Percentiles rank a stretch among this genome's conserved stretches.
Evolutionary conservation across 2,888 invertebrate genomes (phyloP).

Genomic region (Saturnia pavonia): DNA sequence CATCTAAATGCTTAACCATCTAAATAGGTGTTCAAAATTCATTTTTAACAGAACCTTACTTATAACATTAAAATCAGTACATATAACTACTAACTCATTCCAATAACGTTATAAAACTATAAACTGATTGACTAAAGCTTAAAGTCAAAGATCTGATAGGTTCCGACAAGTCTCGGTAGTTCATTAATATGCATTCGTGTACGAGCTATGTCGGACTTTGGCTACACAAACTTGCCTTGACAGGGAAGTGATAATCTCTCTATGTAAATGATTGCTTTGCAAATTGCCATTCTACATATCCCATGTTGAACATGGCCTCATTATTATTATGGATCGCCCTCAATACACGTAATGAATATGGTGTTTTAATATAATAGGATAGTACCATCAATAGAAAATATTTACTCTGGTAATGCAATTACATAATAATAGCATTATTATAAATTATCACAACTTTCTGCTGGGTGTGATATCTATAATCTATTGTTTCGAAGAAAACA

Average conservation of each 20-base stretch:
- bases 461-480: background rate
- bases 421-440: background rate
- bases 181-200: constrained; percentile 51
- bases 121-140: constrained; percentile 20
- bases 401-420: background rate
- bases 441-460: background rate
- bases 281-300: constrained; percentile 11
- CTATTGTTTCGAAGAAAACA: background rate
- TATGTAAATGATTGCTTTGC: constrained; percentile 20
- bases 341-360: too few relatives aligned
- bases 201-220: constrained; percentile 40
- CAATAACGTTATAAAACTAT: constrained; percentile 3
- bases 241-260: constrained; percentile 22
- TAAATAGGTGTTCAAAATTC: background rate
- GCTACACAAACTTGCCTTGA: constrained; percentile 42
- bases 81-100: constrained; percentile 1
- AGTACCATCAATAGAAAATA: background rate
- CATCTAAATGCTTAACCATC: too few relatives aligned
- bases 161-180: constrained; percentile 29
- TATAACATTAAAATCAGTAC: background rate
- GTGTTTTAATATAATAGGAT: too few relatives aligned
- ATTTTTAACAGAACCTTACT: too few relatives aligned
- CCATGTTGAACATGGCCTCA: background rate
- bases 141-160: constrained; percentile 27
- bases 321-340: too few relatives aligned